Evolutionary conservation across 2,113 vertebrate genomes (phyloP).

Genomic region (Pseudonaja textilis): DNA sequence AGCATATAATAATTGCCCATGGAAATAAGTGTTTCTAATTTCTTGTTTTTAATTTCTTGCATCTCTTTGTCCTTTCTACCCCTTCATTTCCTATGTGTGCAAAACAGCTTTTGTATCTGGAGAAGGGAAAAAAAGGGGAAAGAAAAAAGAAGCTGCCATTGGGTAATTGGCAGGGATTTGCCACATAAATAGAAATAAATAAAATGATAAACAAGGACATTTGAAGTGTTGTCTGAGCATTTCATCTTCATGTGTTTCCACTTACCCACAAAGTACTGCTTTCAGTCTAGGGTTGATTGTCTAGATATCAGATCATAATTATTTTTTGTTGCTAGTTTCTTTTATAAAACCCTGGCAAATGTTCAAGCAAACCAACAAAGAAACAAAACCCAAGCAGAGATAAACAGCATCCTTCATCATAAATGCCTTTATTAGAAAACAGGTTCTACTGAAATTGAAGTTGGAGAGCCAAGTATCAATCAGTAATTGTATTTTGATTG

Average conservation of each 20-base stretch:
- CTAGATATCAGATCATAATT: not conserved
- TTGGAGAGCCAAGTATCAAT: not conserved
- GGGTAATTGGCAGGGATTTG: not conserved
- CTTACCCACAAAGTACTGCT: not conserved
- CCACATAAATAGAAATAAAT: constrained; percentile 23
- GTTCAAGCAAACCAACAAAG: constrained; percentile 13
- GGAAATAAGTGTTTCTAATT: not conserved
- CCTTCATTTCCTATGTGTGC: not conserved
- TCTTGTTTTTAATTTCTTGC: fast-evolving
- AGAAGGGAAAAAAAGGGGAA: not conserved
- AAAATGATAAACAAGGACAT: constrained; percentile 9
- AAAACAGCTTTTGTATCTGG: constrained; percentile 1
- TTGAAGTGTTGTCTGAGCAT: not conserved
- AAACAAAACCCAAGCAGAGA: not conserved
- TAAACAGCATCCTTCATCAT: constrained; percentile 9
- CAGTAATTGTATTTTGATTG: not conserved
- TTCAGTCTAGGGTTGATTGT: constrained; percentile 3
- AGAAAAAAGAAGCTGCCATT: constrained; percentile 26
- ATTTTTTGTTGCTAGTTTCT: constrained; percentile 18
- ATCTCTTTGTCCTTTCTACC: constrained; percentile 3
- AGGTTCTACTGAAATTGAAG: constrained; percentile 4
- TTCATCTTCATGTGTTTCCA: not conserved
- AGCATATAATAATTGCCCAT: not conserved
- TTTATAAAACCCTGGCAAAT: constrained; percentile 25
- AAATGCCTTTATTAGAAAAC: constrained; percentile 41